phyloP scores from a whole-genome alignment of 2,888 invertebrate species.

The Thecophora atra region DNA sequence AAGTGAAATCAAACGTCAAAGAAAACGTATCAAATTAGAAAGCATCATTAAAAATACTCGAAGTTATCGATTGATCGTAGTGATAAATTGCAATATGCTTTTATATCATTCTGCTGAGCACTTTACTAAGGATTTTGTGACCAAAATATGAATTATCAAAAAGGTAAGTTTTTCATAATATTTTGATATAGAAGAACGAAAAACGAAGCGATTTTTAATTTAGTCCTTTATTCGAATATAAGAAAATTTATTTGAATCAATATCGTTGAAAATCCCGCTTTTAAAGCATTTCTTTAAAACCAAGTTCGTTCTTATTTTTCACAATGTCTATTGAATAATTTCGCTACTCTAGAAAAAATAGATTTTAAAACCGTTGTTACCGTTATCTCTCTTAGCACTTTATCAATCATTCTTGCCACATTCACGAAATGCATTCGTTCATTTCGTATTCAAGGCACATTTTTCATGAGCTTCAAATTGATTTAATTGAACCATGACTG shows the following conservation, averaged over 20 bases:
- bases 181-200: too few relatives aligned
- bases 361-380: neutral
- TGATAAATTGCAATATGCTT: conserved; percentile 33
- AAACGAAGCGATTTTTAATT: too few relatives aligned
- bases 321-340: neutral
- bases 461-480: conserved; percentile 60
- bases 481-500: conserved; percentile 65
- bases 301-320: neutral
- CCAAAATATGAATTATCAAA: conserved; percentile 63
- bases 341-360: neutral
- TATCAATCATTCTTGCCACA: neutral
- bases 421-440: neutral
- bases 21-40: neutral
- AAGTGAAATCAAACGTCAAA: neutral
- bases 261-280: too few relatives aligned
- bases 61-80: conserved; percentile 19
- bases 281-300: neutral
- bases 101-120: conserved; percentile 5
- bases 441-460: conserved; percentile 56
- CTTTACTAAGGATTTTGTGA: conserved; percentile 23
- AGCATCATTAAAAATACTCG: neutral
- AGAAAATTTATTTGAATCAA: too few relatives aligned
- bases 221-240: too few relatives aligned
- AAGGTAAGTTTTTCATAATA: conserved; percentile 56
- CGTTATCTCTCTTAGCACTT: conserved; percentile 6